Conservation (phyloP, 2,888 invertebrate species). For the Macrosoma leucophasiata region DNA sequence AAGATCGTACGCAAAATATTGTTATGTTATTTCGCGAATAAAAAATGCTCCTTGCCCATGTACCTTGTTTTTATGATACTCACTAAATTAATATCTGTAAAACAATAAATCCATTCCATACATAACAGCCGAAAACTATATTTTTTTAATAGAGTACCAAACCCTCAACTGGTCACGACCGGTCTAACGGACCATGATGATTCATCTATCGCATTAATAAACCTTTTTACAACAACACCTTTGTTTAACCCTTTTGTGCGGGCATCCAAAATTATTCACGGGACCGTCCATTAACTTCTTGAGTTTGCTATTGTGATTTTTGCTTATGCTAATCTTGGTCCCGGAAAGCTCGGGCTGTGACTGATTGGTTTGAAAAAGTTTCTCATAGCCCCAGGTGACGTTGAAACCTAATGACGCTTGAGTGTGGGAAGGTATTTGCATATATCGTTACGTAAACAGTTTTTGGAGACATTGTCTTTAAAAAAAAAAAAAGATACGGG, state of each 20-base stretch:
- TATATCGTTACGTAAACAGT: constrained; percentile 30
- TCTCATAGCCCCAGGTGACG: constrained; percentile 42
- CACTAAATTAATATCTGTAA: not conserved
- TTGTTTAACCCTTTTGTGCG: constrained; percentile 67
- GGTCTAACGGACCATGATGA: constrained; percentile 61
- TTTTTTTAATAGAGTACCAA: constrained; percentile 35
- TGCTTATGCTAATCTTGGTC: constrained; percentile 57
- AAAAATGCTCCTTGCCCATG: not conserved
- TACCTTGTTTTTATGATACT: not conserved
- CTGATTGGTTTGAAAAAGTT: constrained; percentile 53
- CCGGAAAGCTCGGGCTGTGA: constrained; percentile 54
- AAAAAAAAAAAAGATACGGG: constrained; percentile 12
- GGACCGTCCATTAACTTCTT: constrained; percentile 62
- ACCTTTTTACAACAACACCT: constrained; percentile 51
- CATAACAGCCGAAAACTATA: constrained; percentile 25
- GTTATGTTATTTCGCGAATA: no score
- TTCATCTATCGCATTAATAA: constrained; percentile 64
- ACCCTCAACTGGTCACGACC: constrained; percentile 52
- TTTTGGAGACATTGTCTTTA: constrained; percentile 21
- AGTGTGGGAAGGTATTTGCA: constrained; percentile 38
- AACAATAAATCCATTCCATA: constrained; percentile 10
- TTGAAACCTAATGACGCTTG: constrained; percentile 39
- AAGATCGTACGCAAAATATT: no score
- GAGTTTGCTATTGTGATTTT: constrained; percentile 59
- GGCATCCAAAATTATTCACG: constrained; percentile 53